Base-by-base conservation (phyloP, 2,797 vertebrate species). In the Hydrophis major region DNA sequence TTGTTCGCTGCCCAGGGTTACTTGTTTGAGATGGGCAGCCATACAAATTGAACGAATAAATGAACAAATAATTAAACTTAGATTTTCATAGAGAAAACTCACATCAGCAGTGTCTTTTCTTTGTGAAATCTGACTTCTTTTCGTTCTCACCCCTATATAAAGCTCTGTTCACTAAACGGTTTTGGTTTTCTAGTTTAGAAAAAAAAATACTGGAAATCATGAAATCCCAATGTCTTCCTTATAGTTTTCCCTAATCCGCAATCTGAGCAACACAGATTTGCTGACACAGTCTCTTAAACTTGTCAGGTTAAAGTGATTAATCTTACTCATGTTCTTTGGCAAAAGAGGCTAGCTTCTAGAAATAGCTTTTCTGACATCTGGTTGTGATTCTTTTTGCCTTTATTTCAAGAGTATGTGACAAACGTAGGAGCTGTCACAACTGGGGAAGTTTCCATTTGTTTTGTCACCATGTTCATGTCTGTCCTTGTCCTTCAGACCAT, bases 281-380 rank as follows among this genome's bases (percentile, higher is more conserved):
- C 95, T 94, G 60, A 91, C 63, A 88, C 28, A 93, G 53, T 18
- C 78, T 88, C 4, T 2, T 50, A 61, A 22, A 66, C 7, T 90
- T 93, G 60, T 92, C 87, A 22, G 0, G 89, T 92, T n/a, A 78
- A 88, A 91, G 90, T 92, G 93, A 90, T 27, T 66, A 93, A 92
- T 96, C 94, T 89, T 94, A 69, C 88, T 94, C 93, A 92, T 94
- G 83, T 69, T 50, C 92, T 92, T 87, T 93, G 93, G 92, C 90
- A 94, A 14, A 83, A 37, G 94, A 91, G 90, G 87, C 87, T 4
- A 1, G 83, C 93, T 95, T 92, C 92, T 95, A 94, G 61, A 95
- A 66, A 42, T 91, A 94, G 92, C 22, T 83, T 37, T 25, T 78
- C 78, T 56, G 91, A 93, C 93, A 95, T 69, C 60, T 63, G n/a